Evolutionary conservation across 2,113 vertebrate species (phyloP), one percentile per base, ranked within the genome.

Genomic region (Leiothrix lutea): DNA sequence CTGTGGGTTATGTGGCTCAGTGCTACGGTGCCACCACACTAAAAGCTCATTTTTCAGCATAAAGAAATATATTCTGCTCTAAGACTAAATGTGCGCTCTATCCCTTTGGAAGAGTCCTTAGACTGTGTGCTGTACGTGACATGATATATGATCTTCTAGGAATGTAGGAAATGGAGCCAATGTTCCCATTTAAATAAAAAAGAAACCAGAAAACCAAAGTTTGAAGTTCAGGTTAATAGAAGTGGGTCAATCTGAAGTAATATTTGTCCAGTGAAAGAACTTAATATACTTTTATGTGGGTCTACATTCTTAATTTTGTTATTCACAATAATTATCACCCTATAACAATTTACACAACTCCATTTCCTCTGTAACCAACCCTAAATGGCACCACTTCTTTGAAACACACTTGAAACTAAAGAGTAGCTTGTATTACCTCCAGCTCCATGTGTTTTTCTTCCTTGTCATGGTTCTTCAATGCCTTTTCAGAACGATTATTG

Each of bases 351-450:
- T 61, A 35, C 15, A 12, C 31, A 77, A 36, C 40, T 74, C 18
- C 16, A 58, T 6, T 61, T 47, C 24, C 31, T 77, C 15, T 65
- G 35, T 67, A 84, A 74, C 26, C 17, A 61, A 57, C 42, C 40
- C 72, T 57, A 58, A 82, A 70, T 45, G 8, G 23, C 31, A 69
- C 8, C 58, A 44, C 47, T 62, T 66, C 51, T 7, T 80, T 86
- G 60, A 90, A 88, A 64, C 28, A 88, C 11, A 31, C 12, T 79
- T 70, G 48, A 53, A 85, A 89, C 77, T 91, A 89, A 86, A 61
- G 8, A 86, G 47, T 74, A 95, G 74, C 12, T 79, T 83, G 51
- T 66, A 93, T 93, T 98, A 99, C 98, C 98, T 98, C 95, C 54
- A 94, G 91, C 47, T 89, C 90, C 65, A 86, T 90, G 54, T 86